Percentiles rank a stretch among this genome's conserved stretches.
Evolutionary conservation across 2,888 invertebrate genomes (phyloP).

Genomic region (Stenotaenia linearis): DNA sequence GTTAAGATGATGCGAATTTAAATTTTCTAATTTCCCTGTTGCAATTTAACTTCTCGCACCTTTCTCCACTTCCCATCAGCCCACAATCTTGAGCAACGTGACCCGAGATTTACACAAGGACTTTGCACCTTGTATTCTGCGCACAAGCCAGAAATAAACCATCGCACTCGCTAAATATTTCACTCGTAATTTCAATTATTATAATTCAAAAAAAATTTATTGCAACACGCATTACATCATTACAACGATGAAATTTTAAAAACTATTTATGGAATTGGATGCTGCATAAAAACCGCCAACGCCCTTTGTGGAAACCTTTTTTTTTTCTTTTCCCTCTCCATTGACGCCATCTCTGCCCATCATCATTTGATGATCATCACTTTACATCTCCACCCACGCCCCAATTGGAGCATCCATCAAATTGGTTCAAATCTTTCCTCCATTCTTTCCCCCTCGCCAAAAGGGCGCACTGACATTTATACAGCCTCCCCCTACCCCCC

Average conservation of each 20-base stretch:
- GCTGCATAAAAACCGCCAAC: neutral
- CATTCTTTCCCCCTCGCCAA: neutral
- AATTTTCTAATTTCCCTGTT: neutral
- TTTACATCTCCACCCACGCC: conserved; percentile 8
- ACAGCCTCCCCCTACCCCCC: neutral
- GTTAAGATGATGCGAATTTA: no score
- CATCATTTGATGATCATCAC: conserved; percentile 18
- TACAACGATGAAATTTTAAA: conserved; percentile 5
- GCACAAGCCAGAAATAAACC: neutral
- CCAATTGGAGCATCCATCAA: conserved; percentile 17
- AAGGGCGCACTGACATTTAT: conserved; percentile 26
- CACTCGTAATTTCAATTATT: no score
- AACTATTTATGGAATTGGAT: conserved; percentile 24
- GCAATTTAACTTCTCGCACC: neutral
- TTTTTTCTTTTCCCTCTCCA: neutral
- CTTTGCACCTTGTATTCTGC: neutral
- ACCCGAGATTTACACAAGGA: neutral
- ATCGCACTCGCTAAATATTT: neutral
- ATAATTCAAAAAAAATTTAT: neutral
- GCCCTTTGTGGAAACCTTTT: neutral
- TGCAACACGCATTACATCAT: neutral
- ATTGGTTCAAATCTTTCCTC: neutral
- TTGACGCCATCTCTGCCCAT: conserved; percentile 9
- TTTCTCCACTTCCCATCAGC: neutral
- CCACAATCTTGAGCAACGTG: neutral